Evolutionary conservation across 2,888 invertebrate species (phyloP).

Genomic region (Synanthedon tipuliformis): DNA sequence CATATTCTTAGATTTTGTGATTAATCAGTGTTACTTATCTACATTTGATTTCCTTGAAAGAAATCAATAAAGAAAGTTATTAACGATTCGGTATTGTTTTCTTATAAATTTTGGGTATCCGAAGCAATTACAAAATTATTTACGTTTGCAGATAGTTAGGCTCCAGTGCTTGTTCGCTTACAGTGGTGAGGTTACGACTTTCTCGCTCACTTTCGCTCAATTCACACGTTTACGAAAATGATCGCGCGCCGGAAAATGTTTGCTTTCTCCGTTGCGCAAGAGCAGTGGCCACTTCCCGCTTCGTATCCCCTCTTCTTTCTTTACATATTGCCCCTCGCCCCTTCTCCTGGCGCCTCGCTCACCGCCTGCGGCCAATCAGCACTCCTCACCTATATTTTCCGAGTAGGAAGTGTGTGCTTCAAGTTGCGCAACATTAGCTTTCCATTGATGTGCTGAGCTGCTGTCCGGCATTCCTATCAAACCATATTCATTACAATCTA

Average conservation of each 20-base stretch:
- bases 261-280: slow-evolving; percentile 65
- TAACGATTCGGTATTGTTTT: too few relatives aligned
- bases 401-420: slow-evolving; percentile 43
- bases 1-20: too few relatives aligned
- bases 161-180: not conserved
- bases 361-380: slow-evolving; percentile 12
- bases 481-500: slow-evolving; percentile 4
- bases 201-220: slow-evolving; percentile 64
- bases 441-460: slow-evolving; percentile 23
- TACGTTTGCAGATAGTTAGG: not conserved
- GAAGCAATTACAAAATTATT: too few relatives aligned
- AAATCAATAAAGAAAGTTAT: too few relatives aligned
- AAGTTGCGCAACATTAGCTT: slow-evolving; percentile 44
- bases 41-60: too few relatives aligned
- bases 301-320: slow-evolving; percentile 6
- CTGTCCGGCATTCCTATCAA: slow-evolving; percentile 27
- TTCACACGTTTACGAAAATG: slow-evolving; percentile 68
- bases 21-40: too few relatives aligned
- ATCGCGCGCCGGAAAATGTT: slow-evolving; percentile 58
- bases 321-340: slow-evolving; percentile 4
- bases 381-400: slow-evolving; percentile 62
- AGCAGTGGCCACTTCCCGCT: slow-evolving; percentile 49
- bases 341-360: slow-evolving; percentile 4
- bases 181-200: slow-evolving; percentile 22
- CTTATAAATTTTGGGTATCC: too few relatives aligned